phyloP scores from a whole-genome alignment of 1,140 invertebrate genomes.

The Formica exsecta region DNA sequence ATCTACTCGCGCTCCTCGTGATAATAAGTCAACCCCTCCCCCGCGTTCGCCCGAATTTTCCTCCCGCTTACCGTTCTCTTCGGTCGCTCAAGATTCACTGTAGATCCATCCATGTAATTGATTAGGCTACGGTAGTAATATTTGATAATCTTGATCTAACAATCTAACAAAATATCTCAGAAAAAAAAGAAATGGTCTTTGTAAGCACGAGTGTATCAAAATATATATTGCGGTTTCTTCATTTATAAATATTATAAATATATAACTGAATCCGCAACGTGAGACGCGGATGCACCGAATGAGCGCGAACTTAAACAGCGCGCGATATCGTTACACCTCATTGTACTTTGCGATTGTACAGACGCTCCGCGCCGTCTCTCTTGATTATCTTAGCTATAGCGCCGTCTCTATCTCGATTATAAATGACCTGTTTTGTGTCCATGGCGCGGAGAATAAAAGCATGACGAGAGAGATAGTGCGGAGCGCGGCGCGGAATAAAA shows the following conservation, averaged over 20 bases:
- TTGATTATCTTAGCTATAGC: conserved; percentile 40
- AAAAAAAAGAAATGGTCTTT: background rate
- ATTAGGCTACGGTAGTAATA: background rate
- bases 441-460: conserved; percentile 39
- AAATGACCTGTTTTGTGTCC: conserved; percentile 48
- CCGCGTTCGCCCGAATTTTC: conserved; percentile 10
- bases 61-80: background rate
- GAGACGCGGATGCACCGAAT: background rate
- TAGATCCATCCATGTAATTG: background rate
- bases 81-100: background rate
- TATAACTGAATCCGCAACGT: background rate
- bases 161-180: background rate
- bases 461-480: conserved; percentile 8
- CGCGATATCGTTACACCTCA: conserved; percentile 10
- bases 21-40: conserved; percentile 73
- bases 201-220: background rate
- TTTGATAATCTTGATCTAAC: background rate
- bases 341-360: conserved; percentile 13
- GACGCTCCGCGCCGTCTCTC: background rate
- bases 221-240: too few relatives aligned
- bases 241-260: too few relatives aligned
- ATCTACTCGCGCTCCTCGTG: conserved; percentile 74
- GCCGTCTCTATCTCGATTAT: conserved; percentile 43
- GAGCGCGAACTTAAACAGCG: background rate
- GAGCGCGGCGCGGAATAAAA: conserved; percentile 17